Conservation (phyloP, 2,888 invertebrate genomes). For the Sinotaia quadrata region DNA sequence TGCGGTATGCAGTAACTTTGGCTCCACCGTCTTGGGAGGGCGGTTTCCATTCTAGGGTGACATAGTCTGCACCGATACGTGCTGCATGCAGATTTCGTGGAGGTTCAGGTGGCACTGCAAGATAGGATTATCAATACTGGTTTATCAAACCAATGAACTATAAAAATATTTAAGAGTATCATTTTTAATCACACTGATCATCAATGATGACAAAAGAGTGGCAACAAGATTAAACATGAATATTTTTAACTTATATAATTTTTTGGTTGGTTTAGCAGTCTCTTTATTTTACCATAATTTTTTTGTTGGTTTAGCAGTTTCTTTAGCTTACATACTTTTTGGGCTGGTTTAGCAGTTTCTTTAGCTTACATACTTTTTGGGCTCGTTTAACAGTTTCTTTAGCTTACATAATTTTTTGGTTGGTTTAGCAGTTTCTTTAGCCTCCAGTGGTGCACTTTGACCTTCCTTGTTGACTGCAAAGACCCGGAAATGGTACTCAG, state of each 20-base stretch:
- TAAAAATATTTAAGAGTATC: background rate
- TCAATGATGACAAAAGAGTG: background rate
- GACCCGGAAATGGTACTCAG: conserved; percentile 89
- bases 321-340: conserved; percentile 53
- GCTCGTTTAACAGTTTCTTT: background rate
- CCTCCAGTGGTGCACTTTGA: conserved; percentile 80
- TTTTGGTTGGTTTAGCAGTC: conserved; percentile 53
- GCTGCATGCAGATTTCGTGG: conserved; percentile 46
- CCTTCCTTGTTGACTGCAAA: conserved; percentile 90
- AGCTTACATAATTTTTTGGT: conserved; percentile 58
- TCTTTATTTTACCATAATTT: too few species aligned
- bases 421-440: conserved; percentile 52
- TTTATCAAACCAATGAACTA: background rate
- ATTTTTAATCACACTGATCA: too few species aligned
- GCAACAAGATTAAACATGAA: background rate
- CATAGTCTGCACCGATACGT: conserved; percentile 45
- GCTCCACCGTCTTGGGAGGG: conserved; percentile 50
- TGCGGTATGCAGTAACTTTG: conserved; percentile 51
- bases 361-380: conserved; percentile 54
- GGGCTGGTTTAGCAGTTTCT: background rate
- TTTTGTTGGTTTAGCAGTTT: background rate
- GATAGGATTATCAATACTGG: background rate
- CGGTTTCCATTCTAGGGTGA: conserved; percentile 50
- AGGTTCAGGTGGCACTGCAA: conserved; percentile 65
- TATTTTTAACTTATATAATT: conserved; percentile 46